phyloP scores from a whole-genome alignment of 1,140 invertebrate genomes.

The Thaumatotibia leucotreta region DNA sequence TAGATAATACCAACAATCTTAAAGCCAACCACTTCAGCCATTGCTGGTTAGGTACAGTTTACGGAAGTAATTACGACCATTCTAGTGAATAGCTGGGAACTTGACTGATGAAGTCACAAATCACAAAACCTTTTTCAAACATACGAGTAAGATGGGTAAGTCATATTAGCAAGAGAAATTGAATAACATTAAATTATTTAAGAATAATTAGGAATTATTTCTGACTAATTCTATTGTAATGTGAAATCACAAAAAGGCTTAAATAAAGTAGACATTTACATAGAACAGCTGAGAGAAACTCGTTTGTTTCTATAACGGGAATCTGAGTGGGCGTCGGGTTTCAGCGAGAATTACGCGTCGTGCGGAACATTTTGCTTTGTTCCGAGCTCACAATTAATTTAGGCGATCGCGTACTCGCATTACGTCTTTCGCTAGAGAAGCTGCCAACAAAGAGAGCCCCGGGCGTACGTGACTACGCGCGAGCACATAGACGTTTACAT shows the following conservation, averaged over 20 bases:
- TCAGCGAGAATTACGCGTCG: neutral
- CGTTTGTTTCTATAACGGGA: neutral
- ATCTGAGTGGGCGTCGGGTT: neutral
- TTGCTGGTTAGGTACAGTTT: too few relatives aligned
- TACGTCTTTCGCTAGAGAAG: neutral
- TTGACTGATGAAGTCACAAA: too few relatives aligned
- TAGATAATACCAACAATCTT: too few relatives aligned
- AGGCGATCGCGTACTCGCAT: neutral
- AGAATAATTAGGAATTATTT: neutral
- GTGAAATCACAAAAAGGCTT: neutral
- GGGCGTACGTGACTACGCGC: neutral
- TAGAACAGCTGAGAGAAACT: neutral
- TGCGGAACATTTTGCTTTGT: neutral
- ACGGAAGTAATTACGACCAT: too few relatives aligned
- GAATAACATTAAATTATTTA: neutral
- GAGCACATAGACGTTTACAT: neutral
- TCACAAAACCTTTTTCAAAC: too few relatives aligned
- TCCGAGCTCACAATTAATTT: neutral
- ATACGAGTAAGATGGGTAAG: too few relatives aligned
- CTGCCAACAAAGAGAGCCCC: neutral
- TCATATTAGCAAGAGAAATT: too few relatives aligned
- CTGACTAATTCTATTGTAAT: neutral
- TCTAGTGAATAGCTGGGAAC: too few relatives aligned
- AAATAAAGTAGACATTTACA: neutral
- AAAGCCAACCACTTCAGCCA: too few relatives aligned